phyloP scores from a whole-genome alignment of 1,140 invertebrate species.

The Brachionus manjavacas region DNA sequence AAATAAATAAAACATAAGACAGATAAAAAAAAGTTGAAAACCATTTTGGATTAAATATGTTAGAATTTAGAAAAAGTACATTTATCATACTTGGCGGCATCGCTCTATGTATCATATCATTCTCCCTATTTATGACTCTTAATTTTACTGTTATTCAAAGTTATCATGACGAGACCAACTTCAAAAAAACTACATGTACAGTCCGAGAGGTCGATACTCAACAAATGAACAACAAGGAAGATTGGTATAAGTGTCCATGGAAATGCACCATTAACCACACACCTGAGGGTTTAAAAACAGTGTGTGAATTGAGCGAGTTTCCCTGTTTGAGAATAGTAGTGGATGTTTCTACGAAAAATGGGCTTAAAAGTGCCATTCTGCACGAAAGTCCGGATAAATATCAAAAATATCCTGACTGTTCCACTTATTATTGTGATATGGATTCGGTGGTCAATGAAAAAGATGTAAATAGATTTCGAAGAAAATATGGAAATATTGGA shows the following conservation, averaged over 20 bases:
- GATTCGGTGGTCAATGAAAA: conserved; percentile 38
- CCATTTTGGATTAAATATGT: not conserved
- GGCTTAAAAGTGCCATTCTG: conserved; percentile 36
- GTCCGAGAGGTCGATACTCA: conserved; percentile 19
- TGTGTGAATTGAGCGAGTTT: conserved; percentile 28
- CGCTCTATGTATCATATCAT: conserved; percentile 14
- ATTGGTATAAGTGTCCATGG: conserved; percentile 41
- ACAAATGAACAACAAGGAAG: conserved; percentile 35
- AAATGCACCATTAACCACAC: conserved; percentile 38
- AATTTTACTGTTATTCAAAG: conserved; percentile 36
- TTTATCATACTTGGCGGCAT: conserved; percentile 7
- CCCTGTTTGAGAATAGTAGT: conserved; percentile 37
- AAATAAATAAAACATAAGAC: not conserved
- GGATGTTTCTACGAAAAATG: conserved; percentile 30
- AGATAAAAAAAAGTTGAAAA: not conserved
- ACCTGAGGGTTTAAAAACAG: conserved; percentile 39
- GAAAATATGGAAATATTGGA: conserved; percentile 17
- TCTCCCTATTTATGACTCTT: not conserved
- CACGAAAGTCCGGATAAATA: conserved; percentile 23
- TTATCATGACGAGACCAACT: not conserved
- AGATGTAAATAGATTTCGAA: conserved; percentile 14
- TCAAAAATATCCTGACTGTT: conserved; percentile 12
- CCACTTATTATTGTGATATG: conserved; percentile 39
- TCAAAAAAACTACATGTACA: conserved; percentile 33
- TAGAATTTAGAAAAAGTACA: not conserved